Evolutionary conservation across 35 echinoderm and acorn worm species (phyloP).

Genomic region (Holothuria glaberrima): DNA sequence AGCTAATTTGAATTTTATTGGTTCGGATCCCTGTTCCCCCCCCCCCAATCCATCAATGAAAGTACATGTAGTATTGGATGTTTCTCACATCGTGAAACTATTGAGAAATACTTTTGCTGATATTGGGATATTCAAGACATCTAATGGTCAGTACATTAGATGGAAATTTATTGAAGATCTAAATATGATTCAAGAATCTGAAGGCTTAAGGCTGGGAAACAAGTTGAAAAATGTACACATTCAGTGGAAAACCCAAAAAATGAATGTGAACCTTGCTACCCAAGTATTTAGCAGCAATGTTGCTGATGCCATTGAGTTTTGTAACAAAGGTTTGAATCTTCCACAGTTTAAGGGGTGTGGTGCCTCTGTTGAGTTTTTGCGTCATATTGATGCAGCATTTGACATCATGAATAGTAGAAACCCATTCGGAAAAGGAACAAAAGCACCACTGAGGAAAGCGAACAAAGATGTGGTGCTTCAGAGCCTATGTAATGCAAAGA

Average conservation of each 20-base stretch:
- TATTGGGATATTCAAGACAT: background rate
- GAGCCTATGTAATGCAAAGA: slow-evolving; percentile 6
- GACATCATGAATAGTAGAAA: slow-evolving; percentile 66
- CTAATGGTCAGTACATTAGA: background rate
- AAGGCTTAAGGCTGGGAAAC: slow-evolving; percentile 55
- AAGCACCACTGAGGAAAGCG: slow-evolving; percentile 40
- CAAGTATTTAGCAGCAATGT: slow-evolving; percentile 65
- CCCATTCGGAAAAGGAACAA: slow-evolving; percentile 42
- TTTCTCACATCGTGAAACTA: slow-evolving; percentile 67
- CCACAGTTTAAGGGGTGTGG: slow-evolving; percentile 64
- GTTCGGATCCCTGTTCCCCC: slow-evolving; percentile 62
- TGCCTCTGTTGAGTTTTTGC: slow-evolving; percentile 48
- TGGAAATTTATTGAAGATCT: slow-evolving; percentile 45
- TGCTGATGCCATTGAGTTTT: slow-evolving; percentile 67
- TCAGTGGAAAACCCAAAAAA: slow-evolving; percentile 57
- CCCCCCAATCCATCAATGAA: slow-evolving; percentile 37
- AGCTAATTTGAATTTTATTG: slow-evolving; percentile 40
- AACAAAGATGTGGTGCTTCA: background rate
- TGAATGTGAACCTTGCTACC: slow-evolving; percentile 64
- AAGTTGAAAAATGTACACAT: slow-evolving; percentile 55
- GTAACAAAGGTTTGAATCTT: slow-evolving; percentile 18
- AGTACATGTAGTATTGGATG: slow-evolving; percentile 48
- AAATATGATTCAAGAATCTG: slow-evolving; percentile 38
- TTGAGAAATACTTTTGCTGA: slow-evolving; percentile 27
- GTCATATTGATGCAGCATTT: slow-evolving; percentile 57